phyloP scores from a whole-genome alignment of 2,113 vertebrate species.

The Silurus glanis region DNA sequence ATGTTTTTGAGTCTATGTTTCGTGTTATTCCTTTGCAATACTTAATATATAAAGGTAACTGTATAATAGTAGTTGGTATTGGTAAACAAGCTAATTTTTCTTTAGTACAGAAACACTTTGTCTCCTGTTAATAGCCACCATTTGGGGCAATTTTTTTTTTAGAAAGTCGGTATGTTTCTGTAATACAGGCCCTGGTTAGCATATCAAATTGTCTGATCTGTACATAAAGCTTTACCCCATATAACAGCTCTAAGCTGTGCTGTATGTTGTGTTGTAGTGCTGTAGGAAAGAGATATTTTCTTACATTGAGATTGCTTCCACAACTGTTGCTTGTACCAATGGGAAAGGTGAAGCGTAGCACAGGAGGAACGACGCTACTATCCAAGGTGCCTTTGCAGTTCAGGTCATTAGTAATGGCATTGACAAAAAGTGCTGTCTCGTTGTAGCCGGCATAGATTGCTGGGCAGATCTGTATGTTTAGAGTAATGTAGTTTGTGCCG shows the following conservation, averaged over 20 bases:
- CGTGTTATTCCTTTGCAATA: not conserved
- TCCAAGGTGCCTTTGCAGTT: conserved; percentile 63
- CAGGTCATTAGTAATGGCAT: conserved; percentile 47
- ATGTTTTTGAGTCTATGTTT: not conserved
- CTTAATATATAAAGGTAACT: not conserved
- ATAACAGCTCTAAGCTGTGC: not conserved
- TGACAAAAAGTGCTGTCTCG: conserved; percentile 64
- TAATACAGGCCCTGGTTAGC: not conserved
- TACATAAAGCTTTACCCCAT: not conserved
- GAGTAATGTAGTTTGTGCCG: conserved; percentile 60
- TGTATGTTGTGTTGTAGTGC: not conserved
- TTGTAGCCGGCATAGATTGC: conserved; percentile 69
- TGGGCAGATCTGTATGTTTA: conserved; percentile 68
- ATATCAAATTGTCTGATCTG: not conserved
- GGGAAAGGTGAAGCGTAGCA: conserved; percentile 65
- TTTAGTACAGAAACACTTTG: not conserved
- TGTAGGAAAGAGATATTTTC: conserved; percentile 26
- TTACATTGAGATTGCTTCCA: conserved; percentile 65
- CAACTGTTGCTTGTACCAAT: conserved; percentile 64
- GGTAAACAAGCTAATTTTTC: not conserved
- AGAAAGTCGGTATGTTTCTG: not conserved
- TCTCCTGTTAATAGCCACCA: not conserved
- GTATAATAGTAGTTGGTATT: not conserved
- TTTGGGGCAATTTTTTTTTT: not conserved
- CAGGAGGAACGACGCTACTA: conserved; percentile 49